Evolutionary conservation across 2,113 vertebrate species (phyloP), one percentile per base, ranked within the genome.

Genomic region (Heterotilapia buettikoferi): DNA sequence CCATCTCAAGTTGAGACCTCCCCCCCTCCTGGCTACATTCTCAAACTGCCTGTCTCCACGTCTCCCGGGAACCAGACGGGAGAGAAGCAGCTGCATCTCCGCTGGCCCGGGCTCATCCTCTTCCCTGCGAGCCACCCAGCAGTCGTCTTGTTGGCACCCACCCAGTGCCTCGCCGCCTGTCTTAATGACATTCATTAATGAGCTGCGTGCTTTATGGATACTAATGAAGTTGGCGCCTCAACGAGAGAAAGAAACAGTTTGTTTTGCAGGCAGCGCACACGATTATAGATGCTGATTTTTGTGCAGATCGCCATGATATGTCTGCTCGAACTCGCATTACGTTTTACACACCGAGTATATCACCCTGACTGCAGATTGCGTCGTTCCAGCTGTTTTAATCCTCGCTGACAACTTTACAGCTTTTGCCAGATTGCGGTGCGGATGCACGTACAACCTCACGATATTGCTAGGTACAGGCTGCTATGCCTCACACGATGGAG

Each of bases 181-280:
- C 86, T 88, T 91, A 90, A 91, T 94, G 92, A 90, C 88, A 19
- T 88, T 86, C 85, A 89, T 92, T 93, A 92, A 93, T 53, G 76
- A 93, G 84, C 86, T 18, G 36, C 52, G 31, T 79, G 88, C 83
- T 89, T 36, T 86, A 57, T 86, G 85, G 85, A 31, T 88, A 89
- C 88, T 89, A 90, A 93, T 90, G 86, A 93, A 90, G 89, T 76
- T 66, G 84, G 68, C 11, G 3, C 82, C 40, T 81, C 16, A 73
- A 47, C 43, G 13, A 56, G 61, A 38, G 57, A 82, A 9, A 26
- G 52, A 81, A 63, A 19, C 47, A 43, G 68, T 78, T 79, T 86
- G 76, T 38, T 71, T 84, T 29, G 45, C 36, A 19, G 68, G 26
- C 33, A 43, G 40, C 14, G n/a, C 47, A 29, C 33, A 40, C 73